phyloP scores from a whole-genome alignment of 2,888 invertebrate species.

The Epicampocera succincta region DNA sequence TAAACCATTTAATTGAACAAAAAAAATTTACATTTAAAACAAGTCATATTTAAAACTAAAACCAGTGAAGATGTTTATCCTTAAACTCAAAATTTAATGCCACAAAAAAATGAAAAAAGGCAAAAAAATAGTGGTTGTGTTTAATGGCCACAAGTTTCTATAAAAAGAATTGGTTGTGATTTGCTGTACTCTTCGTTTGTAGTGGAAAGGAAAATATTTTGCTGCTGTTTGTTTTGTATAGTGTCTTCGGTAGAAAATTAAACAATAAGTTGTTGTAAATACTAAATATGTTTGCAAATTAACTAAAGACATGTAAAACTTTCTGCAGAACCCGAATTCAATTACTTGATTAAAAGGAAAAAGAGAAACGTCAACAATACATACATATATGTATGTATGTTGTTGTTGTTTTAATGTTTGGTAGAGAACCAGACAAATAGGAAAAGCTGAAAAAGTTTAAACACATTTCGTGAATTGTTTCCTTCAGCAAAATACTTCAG shows the following conservation, averaged over 20 bases:
- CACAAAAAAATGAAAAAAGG: conserved; percentile 7
- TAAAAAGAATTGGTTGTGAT: conserved; percentile 14
- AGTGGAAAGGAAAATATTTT: not conserved
- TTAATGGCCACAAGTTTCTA: conserved; percentile 50
- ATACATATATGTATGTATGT: too few species aligned
- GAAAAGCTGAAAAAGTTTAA: conserved; percentile 1
- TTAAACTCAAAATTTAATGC: conserved; percentile 19
- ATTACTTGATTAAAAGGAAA: conserved; percentile 52
- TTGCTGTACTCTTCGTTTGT: conserved; percentile 22
- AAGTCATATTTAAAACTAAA: conserved; percentile 7
- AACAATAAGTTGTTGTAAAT: too few species aligned
- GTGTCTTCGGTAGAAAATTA: too few species aligned
- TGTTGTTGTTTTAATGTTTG: too few species aligned
- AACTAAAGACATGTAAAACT: too few species aligned
- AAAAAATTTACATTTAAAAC: conserved; percentile 30
- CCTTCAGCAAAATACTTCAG: conserved; percentile 47
- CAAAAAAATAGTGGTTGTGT: conserved; percentile 52
- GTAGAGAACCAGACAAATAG: conserved; percentile 13
- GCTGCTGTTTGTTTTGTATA: too few species aligned
- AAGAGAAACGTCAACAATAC: not conserved
- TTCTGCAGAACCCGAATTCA: not conserved
- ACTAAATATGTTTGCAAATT: too few species aligned
- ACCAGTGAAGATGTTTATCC: conserved; percentile 47
- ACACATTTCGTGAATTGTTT: conserved; percentile 39
- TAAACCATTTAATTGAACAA: not conserved